Evolutionary conservation across 2,888 invertebrate species (phyloP).

Genomic region (Molorchus minor): DNA sequence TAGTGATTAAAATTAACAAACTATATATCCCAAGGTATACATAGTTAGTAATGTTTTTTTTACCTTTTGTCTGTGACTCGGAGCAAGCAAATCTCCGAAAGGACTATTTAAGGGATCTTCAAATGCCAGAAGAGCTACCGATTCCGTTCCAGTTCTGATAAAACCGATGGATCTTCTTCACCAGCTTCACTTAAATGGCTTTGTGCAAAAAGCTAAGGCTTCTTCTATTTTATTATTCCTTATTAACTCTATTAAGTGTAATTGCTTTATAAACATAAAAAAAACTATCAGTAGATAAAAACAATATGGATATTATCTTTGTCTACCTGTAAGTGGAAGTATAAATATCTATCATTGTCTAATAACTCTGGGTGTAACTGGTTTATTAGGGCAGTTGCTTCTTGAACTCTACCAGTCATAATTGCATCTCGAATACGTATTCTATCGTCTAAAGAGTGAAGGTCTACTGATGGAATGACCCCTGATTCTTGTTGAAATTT

Average conservation of each 20-base stretch:
- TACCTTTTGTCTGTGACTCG: slow-evolving; percentile 93
- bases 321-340: slow-evolving; percentile 89
- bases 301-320: neutral
- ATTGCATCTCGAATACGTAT: slow-evolving; percentile 94
- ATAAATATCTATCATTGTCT: slow-evolving; percentile 94
- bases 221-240: slow-evolving; percentile 86
- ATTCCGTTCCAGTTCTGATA: slow-evolving; percentile 88
- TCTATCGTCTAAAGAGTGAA: slow-evolving; percentile 88
- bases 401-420: slow-evolving; percentile 90
- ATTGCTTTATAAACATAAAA: slow-evolving; percentile 70
- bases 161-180: slow-evolving; percentile 78
- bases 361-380: slow-evolving; percentile 93
- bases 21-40: too few relatives aligned
- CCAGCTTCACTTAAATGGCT: slow-evolving; percentile 90
- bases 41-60: too few relatives aligned
- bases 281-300: neutral
- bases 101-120: slow-evolving; percentile 95
- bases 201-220: slow-evolving; percentile 89
- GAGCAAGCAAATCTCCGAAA: slow-evolving; percentile 92
- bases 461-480: slow-evolving; percentile 77
- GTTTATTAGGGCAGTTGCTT: slow-evolving; percentile 93
- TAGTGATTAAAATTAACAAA: too few relatives aligned
- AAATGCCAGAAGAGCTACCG: slow-evolving; percentile 93
- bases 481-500: slow-evolving; percentile 97
- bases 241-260: slow-evolving; percentile 89